A percentile compares a stretch with the other conserved stretches of the same genome.
Evolutionary conservation across 2,113 vertebrate genomes (phyloP).

Genomic region (Psephotus haematonotus): DNA sequence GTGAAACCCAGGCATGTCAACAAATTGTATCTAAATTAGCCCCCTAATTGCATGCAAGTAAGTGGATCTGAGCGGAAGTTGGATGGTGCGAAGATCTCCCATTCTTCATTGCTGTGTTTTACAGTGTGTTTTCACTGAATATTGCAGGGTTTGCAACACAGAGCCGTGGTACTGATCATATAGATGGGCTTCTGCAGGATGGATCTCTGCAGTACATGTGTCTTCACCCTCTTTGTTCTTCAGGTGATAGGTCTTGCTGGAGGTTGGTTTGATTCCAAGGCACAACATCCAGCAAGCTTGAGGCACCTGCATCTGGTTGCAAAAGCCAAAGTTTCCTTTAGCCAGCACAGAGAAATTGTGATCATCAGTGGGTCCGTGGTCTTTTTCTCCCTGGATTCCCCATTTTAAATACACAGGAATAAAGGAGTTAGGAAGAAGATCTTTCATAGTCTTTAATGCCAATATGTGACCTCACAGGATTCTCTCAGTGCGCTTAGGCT

Average conservation of each 20-base stretch:
- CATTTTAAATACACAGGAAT: neutral
- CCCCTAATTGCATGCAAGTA: neutral
- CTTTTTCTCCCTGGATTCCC: neutral
- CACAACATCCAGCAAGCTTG: neutral
- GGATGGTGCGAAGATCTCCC: neutral
- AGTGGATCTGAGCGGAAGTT: neutral
- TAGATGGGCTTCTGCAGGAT: neutral
- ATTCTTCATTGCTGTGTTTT: neutral
- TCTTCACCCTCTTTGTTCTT: neutral
- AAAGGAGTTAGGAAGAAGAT: neutral
- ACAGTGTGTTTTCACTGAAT: neutral
- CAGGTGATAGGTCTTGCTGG: neutral
- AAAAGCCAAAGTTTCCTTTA: neutral
- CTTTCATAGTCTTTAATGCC: neutral
- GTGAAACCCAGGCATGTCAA: neutral
- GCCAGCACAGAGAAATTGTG: neutral
- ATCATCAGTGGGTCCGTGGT: neutral
- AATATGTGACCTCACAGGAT: neutral
- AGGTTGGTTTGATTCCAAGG: neutral
- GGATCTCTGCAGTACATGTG: neutral
- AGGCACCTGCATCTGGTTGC: neutral
- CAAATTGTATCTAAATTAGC: neutral
- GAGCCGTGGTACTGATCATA: neutral
- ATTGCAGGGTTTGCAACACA: neutral
- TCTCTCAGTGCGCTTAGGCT: neutral